Percentiles rank a stretch among this genome's conserved stretches.
Evolutionary conservation across 2,888 invertebrate species (phyloP).

Genomic region (Invenusta paracnida): DNA sequence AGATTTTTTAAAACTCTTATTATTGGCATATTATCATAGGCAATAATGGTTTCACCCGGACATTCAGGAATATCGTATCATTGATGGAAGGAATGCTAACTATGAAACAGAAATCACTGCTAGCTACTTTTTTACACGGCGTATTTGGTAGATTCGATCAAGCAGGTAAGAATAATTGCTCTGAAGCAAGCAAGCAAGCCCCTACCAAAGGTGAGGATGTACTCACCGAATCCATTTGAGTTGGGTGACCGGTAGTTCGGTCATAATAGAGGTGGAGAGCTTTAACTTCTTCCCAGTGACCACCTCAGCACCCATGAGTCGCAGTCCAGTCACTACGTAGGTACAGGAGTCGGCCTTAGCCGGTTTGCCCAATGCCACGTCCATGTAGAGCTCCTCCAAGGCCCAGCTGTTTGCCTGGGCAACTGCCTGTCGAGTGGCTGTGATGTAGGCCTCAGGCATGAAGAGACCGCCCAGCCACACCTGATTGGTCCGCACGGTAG

Average conservation of each 20-base stretch:
- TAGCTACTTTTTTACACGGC: no score
- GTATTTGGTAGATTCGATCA: no score
- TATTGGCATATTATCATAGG: no score
- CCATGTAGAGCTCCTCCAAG: slow-evolving; percentile 83
- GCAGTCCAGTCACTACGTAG: slow-evolving; percentile 68
- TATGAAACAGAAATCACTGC: no score
- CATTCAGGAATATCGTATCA: no score
- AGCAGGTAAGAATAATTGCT: neutral
- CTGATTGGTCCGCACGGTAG: neutral
- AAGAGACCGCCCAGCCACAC: slow-evolving; percentile 96
- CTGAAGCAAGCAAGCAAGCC: no score
- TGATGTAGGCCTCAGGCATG: slow-evolving; percentile 97
- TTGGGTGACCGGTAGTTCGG: slow-evolving; percentile 80
- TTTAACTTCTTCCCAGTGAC: slow-evolving; percentile 76
- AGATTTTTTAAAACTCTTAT: no score
- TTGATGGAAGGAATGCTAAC: no score
- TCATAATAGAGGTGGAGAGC: slow-evolving; percentile 87
- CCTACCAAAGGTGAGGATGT: no score
- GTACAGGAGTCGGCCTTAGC: neutral
- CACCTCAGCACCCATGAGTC: slow-evolving; percentile 91
- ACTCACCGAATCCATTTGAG: slow-evolving; percentile 77
- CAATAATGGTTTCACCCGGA: no score
- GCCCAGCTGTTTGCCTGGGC: slow-evolving; percentile 76
- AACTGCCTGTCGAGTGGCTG: slow-evolving; percentile 94
- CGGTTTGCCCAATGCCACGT: slow-evolving; percentile 54